Conservation (phyloP, 2,797 vertebrate species). For the Carcharodon carcharias region DNA sequence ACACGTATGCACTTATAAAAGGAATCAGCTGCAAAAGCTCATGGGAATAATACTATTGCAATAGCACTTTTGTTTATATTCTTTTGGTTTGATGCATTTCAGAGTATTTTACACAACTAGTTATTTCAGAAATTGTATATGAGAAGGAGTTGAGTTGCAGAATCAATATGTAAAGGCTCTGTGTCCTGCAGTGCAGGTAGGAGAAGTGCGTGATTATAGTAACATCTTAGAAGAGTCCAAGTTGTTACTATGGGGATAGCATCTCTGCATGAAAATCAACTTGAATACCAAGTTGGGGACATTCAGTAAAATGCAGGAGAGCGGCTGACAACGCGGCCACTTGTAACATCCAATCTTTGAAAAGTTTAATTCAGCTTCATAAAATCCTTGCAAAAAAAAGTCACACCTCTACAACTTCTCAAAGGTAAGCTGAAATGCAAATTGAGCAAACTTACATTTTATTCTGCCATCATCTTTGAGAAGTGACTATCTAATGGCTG, state of each 20-base stretch:
- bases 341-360: neutral
- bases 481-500: neutral
- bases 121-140: neutral
- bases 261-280: neutral
- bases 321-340: neutral
- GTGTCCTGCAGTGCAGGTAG: neutral
- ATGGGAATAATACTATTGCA: neutral
- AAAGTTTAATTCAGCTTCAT: neutral
- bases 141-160: neutral
- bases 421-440: neutral
- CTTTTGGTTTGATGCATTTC: neutral
- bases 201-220: neutral
- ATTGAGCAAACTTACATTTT: neutral
- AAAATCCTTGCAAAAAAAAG: neutral
- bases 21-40: neutral
- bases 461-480: neutral
- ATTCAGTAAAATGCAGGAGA: neutral
- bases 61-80: neutral
- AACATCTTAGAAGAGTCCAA: constrained; percentile 4
- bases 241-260: neutral
- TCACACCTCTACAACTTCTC: neutral
- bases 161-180: neutral
- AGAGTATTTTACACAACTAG: neutral
- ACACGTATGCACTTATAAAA: neutral
- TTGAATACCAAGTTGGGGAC: neutral